These are phyloP conservation scores for Saccostrea echinata DNA, from an alignment of 1,140 invertebrate genomes.

Conservation along the genomic window DNA sequence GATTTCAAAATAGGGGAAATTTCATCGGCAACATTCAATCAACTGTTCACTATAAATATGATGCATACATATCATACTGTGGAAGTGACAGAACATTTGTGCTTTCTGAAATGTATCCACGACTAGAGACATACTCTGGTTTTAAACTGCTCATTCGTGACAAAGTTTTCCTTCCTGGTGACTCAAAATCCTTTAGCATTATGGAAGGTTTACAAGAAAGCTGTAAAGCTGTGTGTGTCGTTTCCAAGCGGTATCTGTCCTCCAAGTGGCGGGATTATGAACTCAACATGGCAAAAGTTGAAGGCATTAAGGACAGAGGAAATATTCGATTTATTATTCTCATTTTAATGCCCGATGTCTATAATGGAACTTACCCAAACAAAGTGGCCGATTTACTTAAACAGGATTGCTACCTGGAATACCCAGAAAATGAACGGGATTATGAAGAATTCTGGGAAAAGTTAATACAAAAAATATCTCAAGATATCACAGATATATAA, in stretches of 20 bases:
- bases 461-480: not conserved
- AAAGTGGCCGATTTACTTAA: not conserved
- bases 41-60: not conserved
- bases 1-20: not conserved
- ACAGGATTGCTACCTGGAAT: not conserved
- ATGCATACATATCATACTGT: not conserved
- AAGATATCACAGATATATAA: not conserved
- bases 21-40: not conserved
- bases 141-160: not conserved
- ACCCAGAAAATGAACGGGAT: not conserved
- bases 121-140: not conserved
- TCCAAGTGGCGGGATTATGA: conserved; percentile 6
- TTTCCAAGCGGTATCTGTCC: not conserved
- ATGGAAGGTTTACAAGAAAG: not conserved
- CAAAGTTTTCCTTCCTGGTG: not conserved
- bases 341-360: not conserved
- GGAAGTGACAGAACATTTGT: not conserved
- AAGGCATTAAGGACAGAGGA: not conserved
- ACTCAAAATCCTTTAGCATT: not conserved
- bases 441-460: not conserved
- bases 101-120: not conserved
- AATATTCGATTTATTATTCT: not conserved
- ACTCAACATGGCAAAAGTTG: conserved; percentile 1
- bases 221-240: not conserved
- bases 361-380: not conserved